phyloP scores from a whole-genome alignment of 1,140 invertebrate genomes.

The Mesaphorura yosii region DNA sequence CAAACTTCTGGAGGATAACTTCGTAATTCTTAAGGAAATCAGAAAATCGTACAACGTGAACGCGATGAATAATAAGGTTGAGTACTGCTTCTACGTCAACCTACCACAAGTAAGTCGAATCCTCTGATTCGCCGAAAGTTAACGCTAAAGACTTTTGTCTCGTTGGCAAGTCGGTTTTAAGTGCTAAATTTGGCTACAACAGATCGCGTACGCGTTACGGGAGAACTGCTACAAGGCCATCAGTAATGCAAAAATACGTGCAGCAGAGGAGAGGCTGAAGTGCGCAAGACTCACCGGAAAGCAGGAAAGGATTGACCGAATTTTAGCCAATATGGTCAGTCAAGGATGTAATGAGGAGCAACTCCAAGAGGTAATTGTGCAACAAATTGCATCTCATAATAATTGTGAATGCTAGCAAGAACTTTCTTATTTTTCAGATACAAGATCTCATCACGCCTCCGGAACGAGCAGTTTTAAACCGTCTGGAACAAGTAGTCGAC shows the following conservation, averaged over 20 bases:
- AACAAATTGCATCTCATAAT: neutral
- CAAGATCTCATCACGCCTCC: constrained; percentile 27
- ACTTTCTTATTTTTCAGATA: constrained; percentile 11
- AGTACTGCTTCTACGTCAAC: constrained; percentile 27
- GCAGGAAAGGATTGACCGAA: constrained; percentile 22
- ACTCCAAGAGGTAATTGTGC: constrained; percentile 18
- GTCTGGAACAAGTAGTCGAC: neutral
- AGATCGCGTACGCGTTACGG: constrained; percentile 6
- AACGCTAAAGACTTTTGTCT: neutral
- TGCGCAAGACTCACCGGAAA: constrained; percentile 14
- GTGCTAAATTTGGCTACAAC: neutral
- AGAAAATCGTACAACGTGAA: constrained; percentile 25
- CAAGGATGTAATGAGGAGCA: constrained; percentile 23
- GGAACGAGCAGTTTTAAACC: constrained; percentile 22
- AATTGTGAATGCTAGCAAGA: neutral
- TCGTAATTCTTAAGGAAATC: constrained; percentile 29
- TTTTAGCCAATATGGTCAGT: constrained; percentile 14
- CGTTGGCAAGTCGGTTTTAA: neutral
- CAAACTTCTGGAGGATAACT: constrained; percentile 26
- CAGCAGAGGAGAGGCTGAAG: constrained; percentile 8
- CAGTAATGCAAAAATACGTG: constrained; percentile 13
- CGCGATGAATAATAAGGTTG: constrained; percentile 19
- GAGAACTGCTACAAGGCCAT: constrained; percentile 21
- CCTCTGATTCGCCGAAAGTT: neutral
- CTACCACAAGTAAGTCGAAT: constrained; percentile 19